Conservation (phyloP, 2,888 invertebrate genomes). For the Clistopyga incitator region DNA sequence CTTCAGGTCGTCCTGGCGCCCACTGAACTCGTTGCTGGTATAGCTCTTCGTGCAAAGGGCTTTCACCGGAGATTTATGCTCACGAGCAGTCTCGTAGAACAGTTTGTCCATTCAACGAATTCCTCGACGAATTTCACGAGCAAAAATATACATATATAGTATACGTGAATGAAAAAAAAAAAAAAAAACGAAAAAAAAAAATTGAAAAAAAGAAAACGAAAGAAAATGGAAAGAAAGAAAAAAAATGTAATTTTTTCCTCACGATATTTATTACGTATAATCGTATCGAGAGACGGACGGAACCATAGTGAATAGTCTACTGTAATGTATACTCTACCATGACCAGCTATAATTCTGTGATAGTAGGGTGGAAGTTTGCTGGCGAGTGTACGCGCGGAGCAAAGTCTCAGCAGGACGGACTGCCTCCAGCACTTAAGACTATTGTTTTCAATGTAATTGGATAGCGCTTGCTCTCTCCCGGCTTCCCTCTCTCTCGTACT, state of each 20-base stretch:
- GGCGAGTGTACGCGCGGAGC: constrained; percentile 62
- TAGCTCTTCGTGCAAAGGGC: constrained; percentile 5
- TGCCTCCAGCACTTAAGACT: constrained; percentile 85
- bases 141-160: constrained; percentile 18
- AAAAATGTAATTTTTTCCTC: constrained; percentile 19
- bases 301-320: not conserved
- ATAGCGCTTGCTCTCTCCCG: constrained; percentile 79
- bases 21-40: constrained; percentile 6
- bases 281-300: constrained; percentile 24
- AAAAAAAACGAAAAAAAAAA: not conserved
- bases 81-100: constrained; percentile 16
- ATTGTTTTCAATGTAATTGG: constrained; percentile 86
- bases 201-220: constrained; percentile 18
- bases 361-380: constrained; percentile 53
- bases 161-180: not conserved
- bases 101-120: constrained; percentile 27
- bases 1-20: constrained; percentile 17
- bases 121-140: constrained; percentile 13
- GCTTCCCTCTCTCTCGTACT: constrained; percentile 45
- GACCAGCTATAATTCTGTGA: constrained; percentile 40
- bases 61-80: constrained; percentile 38
- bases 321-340: constrained; percentile 29
- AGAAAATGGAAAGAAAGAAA: constrained; percentile 11
- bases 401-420: constrained; percentile 64
- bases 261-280: constrained; percentile 36